Base-by-base conservation (phyloP, 1,140 invertebrate species). In the Cyclargus thomasi region DNA sequence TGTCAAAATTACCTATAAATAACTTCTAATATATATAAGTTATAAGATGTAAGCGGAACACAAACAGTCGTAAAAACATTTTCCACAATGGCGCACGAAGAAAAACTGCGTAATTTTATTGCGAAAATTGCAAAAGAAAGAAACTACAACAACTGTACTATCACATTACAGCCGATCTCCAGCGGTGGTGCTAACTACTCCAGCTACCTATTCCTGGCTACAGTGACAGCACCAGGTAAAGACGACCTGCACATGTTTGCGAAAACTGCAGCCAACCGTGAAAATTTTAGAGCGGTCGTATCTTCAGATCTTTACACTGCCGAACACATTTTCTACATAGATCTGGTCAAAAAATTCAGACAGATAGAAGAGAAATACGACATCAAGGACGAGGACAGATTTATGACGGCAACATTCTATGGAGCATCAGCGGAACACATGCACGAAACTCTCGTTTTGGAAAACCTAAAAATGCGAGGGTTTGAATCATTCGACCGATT, bases 381-480 rank as follows among this genome's bases (percentile, higher is more conserved):
- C 1, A 59, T 86, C 0, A 68, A 78, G 0, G 23, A 68, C 7
- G 67, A 78, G 20, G 20, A 81, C n/a, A 75, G 72, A 63, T 18
- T 79, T 2, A 11, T 47, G 0, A 75, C 74, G 16, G 62, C 76
- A n/a, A 67, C 80, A 64, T 84, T 79, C 53, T 87, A 83, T 63
- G 83, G 76, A 0, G 68, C 65, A 36, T 76, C 70, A 11, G 22
- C 69, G 0, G 72, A 70, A 17, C 67, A 70, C 8, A 69, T 74
- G 17, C 67, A 79, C 14, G 85, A 87, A 63, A 78, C 71, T 0
- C n/a, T 88, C 5, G 76, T 86, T 6, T n/a, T 85, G 29, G 82
- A 85, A 63, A 74, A 88, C 57, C 70, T 88, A 29, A 64, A 67
- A 0, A 70, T 68, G 6, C 65, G 59, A 22, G 82, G 83, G 0